Conservation (phyloP, 2,888 invertebrate genomes). For the Morpho achilles region DNA sequence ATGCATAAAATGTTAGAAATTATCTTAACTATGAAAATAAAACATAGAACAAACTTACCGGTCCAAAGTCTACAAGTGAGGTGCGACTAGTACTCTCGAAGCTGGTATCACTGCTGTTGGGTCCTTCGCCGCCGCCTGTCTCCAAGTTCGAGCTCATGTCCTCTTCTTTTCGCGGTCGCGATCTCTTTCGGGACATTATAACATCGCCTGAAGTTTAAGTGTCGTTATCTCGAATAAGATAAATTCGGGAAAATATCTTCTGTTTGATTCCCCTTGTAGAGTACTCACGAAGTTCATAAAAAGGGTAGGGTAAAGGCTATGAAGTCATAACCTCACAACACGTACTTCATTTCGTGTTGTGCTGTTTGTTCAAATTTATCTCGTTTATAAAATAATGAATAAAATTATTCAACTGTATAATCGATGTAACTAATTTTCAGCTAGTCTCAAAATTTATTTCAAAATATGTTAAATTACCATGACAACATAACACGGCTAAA, state of each 20-base stretch:
- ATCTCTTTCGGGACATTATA: constrained; percentile 71
- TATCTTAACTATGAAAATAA: too few species aligned
- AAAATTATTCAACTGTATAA: too few species aligned
- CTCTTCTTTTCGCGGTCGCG: constrained; percentile 47
- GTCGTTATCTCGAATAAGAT: background rate
- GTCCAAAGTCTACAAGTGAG: constrained; percentile 31
- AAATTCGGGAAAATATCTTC: background rate
- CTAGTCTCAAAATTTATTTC: constrained; percentile 5
- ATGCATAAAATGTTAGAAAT: too few species aligned
- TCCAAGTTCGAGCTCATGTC: constrained; percentile 60
- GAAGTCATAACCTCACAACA: constrained; percentile 11
- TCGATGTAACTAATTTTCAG: background rate
- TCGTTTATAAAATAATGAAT: background rate
- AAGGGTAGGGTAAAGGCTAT: background rate
- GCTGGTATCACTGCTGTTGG: constrained; percentile 55
- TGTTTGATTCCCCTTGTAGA: background rate
- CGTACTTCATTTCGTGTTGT: background rate
- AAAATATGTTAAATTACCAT: constrained; percentile 4
- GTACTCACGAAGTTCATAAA: background rate
- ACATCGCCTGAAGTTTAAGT: constrained; percentile 44
- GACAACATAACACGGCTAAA: constrained; percentile 18
- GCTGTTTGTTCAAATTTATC: background rate
- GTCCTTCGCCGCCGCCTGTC: constrained; percentile 43
- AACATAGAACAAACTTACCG: constrained; percentile 33
- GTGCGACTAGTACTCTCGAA: constrained; percentile 45